Base-by-base conservation (phyloP, 2,888 invertebrate genomes). In the Acheta domesticus region DNA sequence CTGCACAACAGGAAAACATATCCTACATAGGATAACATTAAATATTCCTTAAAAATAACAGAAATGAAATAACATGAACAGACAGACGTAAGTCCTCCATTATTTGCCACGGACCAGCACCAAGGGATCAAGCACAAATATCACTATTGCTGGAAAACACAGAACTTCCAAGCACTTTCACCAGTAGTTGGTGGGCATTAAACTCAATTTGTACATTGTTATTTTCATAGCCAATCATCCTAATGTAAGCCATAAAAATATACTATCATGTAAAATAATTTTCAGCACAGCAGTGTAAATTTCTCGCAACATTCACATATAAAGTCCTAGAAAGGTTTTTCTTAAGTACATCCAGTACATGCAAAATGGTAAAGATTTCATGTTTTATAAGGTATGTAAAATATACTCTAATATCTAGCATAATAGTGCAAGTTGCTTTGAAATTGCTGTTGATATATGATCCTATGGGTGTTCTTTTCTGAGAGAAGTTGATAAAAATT, bases 271-370 rank as follows among this genome's bases (percentile, higher is more conserved):
- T 80, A 80, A 80, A 79, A 80, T 79, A 80, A 78, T 78, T 20
- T 74, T 75, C 78, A 79, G 78, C 78, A 74, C 75, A 80, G 76
- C 80, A 78, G 78, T 78, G 20, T 62, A 62, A 62, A 62, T 49
- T 77, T 80, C 80, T 80, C 77, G 79, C 81, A 81, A 80, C 81
- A 80, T 79, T 80, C 79, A 80, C 80, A 79, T 80, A 81, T 78
- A 81, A 80, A 79, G 80, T 79, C 80, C 80, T 80, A 79, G 78
- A 78, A 81, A 79, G 77, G 78, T 79, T 77, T 81, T 62, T n/a
- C 62, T 62, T 81, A 81, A 81, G 81, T 81, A 81, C 62, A 62
- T 62, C 62, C 81, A 80, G 79, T 78, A 81, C 81, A 81, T 81
- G 80, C 80, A 81, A 80, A 79, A 23, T 75, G n/a, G 78, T 78